A percentile compares a stretch with the other conserved stretches of the same genome.
phyloP scores from a whole-genome alignment of 2,113 vertebrate species.

The Desmodus rotundus region DNA sequence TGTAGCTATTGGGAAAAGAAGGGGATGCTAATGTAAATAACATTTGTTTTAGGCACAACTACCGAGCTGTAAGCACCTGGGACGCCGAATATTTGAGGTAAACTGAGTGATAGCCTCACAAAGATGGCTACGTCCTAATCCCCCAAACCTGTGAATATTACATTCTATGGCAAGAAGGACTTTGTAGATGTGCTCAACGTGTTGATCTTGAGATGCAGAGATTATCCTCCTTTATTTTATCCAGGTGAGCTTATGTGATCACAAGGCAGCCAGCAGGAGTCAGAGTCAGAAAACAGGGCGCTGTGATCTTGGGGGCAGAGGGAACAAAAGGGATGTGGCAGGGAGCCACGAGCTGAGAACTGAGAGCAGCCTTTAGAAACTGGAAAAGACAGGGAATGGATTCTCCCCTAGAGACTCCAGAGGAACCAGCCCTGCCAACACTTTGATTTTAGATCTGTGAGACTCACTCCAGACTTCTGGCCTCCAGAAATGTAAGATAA shows the following conservation, averaged over 20 bases:
- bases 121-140: not conserved
- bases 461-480: not conserved
- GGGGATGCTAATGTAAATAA: not conserved
- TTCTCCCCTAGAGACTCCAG: not conserved
- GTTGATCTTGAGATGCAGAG: not conserved
- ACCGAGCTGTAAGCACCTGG: not conserved
- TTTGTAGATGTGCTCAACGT: not conserved
- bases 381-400: not conserved
- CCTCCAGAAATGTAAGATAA: not conserved
- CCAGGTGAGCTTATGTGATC: not conserved
- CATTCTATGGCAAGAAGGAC: not conserved
- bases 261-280: not conserved
- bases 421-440: not conserved
- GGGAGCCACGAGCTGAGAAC: not conserved
- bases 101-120: not conserved
- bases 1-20: not conserved
- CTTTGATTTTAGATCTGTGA: not conserved
- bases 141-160: not conserved
- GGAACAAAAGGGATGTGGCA: not conserved
- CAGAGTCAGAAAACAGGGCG: not conserved
- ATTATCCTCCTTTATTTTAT: not conserved
- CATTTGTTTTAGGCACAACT: not conserved
- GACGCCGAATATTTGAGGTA: not conserved
- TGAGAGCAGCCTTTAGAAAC: not conserved
- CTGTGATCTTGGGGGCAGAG: not conserved